Conservation (phyloP, 2,113 vertebrate species). For the Apus apus region DNA sequence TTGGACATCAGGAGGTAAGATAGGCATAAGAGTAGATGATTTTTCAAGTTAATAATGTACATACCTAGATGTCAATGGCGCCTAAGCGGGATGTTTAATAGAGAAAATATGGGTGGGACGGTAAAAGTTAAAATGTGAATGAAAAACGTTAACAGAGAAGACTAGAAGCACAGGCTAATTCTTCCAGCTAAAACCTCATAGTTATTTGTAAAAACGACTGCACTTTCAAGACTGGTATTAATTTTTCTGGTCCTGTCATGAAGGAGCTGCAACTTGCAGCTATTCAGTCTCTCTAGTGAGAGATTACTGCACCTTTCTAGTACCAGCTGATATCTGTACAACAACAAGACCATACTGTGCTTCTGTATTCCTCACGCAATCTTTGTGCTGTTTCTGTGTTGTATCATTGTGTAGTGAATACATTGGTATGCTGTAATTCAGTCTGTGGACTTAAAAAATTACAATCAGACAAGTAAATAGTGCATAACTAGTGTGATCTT, state of each 20-base stretch:
- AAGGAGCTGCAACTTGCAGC: not conserved
- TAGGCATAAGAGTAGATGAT: not conserved
- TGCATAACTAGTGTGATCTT: not conserved
- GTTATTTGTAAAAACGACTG: not conserved
- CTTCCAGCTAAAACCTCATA: not conserved
- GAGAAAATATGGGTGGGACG: not conserved
- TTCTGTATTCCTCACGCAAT: not conserved
- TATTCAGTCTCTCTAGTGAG: not conserved
- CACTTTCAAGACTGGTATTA: not conserved
- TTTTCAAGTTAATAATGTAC: not conserved
- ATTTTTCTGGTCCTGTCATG: not conserved
- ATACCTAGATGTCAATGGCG: not conserved
- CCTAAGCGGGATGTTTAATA: not conserved
- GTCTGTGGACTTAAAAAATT: not conserved
- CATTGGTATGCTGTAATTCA: not conserved
- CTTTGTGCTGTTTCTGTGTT: not conserved
- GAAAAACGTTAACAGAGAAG: not conserved
- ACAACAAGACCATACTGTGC: not conserved
- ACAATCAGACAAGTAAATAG: constrained; percentile 11
- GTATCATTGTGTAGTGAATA: not conserved
- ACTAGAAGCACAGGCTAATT: not conserved
- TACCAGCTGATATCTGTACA: not conserved
- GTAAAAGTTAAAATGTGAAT: not conserved
- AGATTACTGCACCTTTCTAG: not conserved
- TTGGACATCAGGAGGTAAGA: not conserved